Evolutionary conservation across 2,113 vertebrate species (phyloP).

Genomic region (Ia io): DNA sequence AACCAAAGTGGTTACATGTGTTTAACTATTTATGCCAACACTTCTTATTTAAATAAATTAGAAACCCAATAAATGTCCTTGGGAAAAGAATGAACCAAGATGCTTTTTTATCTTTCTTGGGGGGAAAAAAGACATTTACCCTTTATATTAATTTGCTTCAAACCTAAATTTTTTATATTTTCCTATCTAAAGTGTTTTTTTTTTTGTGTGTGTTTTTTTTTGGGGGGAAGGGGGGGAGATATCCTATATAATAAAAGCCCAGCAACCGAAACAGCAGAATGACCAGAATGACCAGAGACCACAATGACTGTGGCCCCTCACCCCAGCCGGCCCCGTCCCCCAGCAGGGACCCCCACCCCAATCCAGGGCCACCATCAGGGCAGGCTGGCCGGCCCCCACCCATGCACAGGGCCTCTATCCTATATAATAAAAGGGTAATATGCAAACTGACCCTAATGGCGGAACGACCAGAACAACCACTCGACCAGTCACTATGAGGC

Average conservation of each 20-base stretch:
- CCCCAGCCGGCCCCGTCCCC: no score
- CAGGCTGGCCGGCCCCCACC: no score
- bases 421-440: no score
- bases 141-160: background rate
- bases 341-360: no score
- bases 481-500: no score
- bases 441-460: no score
- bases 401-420: no score
- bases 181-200: background rate
- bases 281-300: no score
- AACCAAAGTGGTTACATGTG: background rate
- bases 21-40: constrained; percentile 1
- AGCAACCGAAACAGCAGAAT: no score
- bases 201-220: background rate
- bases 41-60: background rate
- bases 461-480: no score
- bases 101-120: background rate
- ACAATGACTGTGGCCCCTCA: no score
- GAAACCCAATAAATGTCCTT: background rate
- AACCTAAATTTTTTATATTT: background rate
- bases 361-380: no score
- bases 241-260: background rate
- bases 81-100: background rate
- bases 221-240: rapidly evolving
- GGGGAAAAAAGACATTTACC: background rate